phyloP scores from a whole-genome alignment of 2,797 vertebrate genomes.

The Ceryle rudis region DNA sequence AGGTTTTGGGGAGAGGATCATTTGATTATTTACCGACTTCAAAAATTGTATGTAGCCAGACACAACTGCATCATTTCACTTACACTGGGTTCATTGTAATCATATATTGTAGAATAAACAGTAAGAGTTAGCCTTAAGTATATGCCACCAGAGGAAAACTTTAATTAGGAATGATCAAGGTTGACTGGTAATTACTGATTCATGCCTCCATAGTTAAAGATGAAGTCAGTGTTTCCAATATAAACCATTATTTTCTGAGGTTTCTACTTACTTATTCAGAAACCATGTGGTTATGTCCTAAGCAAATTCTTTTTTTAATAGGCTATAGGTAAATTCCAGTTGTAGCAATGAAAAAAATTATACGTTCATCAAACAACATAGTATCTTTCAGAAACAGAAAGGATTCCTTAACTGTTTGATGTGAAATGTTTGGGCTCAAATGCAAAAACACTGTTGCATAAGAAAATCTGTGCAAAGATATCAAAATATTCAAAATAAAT shows the following conservation, averaged over 20 bases:
- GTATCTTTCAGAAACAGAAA: background rate
- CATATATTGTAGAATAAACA: background rate
- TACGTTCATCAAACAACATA: background rate
- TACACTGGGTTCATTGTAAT: background rate
- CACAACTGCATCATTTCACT: background rate
- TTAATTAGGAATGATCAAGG: background rate
- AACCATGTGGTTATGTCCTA: background rate
- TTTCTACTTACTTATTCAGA: background rate
- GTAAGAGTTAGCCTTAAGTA: background rate
- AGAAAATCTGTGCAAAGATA: background rate
- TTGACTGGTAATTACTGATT: background rate
- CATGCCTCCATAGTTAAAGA: background rate
- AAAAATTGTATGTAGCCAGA: background rate
- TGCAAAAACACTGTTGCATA: background rate
- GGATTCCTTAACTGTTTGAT: background rate
- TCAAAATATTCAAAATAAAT: background rate
- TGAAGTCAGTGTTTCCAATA: background rate
- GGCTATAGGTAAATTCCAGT: background rate
- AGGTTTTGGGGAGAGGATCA: background rate
- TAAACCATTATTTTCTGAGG: background rate
- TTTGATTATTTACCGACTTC: background rate
- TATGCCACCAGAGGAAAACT: background rate
- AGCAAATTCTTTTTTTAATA: background rate
- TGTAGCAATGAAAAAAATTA: conserved; percentile 2
- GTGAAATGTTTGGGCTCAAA: background rate